Conservation (phyloP, 2,888 invertebrate genomes). For the Tetrapedia diversipes region DNA sequence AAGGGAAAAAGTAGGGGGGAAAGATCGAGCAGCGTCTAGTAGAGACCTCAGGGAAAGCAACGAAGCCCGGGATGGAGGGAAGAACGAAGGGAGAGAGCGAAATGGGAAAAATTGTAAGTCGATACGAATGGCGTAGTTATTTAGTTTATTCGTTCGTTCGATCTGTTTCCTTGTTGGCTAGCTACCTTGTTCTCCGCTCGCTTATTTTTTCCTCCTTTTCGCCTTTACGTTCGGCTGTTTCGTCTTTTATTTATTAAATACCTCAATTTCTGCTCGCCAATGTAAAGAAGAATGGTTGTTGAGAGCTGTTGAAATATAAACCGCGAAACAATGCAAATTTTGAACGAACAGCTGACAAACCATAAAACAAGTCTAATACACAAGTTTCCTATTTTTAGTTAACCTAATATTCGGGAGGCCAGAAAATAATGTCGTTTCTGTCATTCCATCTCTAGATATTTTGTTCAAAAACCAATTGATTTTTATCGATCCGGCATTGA, state of each 20-base stretch:
- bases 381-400: too few species aligned
- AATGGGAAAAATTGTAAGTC: slow-evolving; percentile 43
- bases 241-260: not conserved
- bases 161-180: slow-evolving; percentile 64
- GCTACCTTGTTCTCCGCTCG: not conserved
- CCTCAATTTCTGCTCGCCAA: not conserved
- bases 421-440: too few species aligned
- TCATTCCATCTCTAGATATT: too few species aligned
- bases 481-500: too few species aligned
- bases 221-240: not conserved
- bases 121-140: slow-evolving; percentile 64
- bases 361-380: too few species aligned
- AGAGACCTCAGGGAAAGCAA: slow-evolving; percentile 16
- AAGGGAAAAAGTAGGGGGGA: slow-evolving; percentile 28
- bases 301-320: too few species aligned
- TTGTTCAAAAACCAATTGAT: too few species aligned
- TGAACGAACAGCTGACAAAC: too few species aligned
- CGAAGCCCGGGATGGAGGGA: slow-evolving; percentile 18
- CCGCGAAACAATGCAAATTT: too few species aligned
- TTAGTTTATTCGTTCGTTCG: slow-evolving; percentile 69
- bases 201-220: not conserved
- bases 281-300: not conserved
- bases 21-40: slow-evolving; percentile 34
- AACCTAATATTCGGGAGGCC: too few species aligned
- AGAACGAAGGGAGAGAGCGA: slow-evolving; percentile 7